A percentile compares a stretch with the other conserved stretches of the same genome.
These are phyloP conservation scores for Scaptomyza parva DNA, from an alignment of 2,888 invertebrate species.

Conservation along the genomic window DNA sequence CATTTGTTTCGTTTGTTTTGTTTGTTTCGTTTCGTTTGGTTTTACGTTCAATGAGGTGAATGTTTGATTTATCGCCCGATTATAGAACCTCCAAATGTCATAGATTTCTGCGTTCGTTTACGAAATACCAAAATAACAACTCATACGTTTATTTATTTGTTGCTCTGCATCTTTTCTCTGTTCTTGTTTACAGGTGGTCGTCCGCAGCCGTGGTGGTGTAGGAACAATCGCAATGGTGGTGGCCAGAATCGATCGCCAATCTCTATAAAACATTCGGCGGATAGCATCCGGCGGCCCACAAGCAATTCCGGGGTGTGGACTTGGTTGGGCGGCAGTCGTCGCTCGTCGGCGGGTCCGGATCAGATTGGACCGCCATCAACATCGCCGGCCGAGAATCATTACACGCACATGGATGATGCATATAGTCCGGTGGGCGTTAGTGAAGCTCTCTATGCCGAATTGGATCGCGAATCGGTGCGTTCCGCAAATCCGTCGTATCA, in stretches of 20 bases:
- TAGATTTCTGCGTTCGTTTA: conserved; percentile 59
- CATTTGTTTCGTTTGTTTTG: too few relatives aligned
- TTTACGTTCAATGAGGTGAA: conserved; percentile 72
- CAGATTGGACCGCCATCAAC: conserved; percentile 86
- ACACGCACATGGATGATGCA: conserved; percentile 89
- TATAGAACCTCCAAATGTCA: conserved; percentile 75
- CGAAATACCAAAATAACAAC: conserved; percentile 55
- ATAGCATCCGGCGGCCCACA: conserved; percentile 85
- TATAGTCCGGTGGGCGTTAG: conserved; percentile 87
- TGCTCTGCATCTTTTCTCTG: conserved; percentile 21
- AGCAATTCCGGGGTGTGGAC: conserved; percentile 85
- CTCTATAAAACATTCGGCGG: conserved; percentile 84
- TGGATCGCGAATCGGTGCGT: conserved; percentile 87
- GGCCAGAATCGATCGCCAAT: conserved; percentile 83
- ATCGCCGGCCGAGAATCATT: conserved; percentile 88
- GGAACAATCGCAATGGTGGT: conserved; percentile 83
- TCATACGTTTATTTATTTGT: conserved; percentile 24
- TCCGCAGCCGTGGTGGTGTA: conserved; percentile 85
- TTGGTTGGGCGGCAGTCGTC: conserved; percentile 84
- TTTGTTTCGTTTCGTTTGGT: conserved; percentile 37
- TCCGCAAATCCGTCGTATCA: conserved; percentile 88
- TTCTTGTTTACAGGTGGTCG: conserved; percentile 79
- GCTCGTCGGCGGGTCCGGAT: conserved; percentile 84
- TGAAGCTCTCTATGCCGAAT: conserved; percentile 89
- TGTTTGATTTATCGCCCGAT: conserved; percentile 80